Evolutionary conservation across 2,797 vertebrate genomes (phyloP), one percentile per base, ranked within the genome.

Genomic region (Acanthiza pusilla): DNA sequence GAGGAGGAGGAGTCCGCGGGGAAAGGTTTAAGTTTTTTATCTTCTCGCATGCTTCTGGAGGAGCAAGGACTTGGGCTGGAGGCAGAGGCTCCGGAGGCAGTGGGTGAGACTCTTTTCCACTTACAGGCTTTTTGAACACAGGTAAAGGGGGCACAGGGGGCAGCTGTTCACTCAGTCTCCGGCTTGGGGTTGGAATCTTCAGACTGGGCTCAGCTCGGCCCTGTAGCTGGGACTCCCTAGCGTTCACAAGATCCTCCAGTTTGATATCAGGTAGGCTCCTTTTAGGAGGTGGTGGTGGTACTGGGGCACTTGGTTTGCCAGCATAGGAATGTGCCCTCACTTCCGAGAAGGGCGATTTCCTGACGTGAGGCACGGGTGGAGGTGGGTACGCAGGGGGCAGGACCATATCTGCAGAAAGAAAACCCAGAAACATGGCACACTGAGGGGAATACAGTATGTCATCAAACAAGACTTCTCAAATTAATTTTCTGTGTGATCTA

Each of bases 351-450:
- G 91, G 48, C 32, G 81, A 27, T 93, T 97, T 98, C 93, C 96
- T 95, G 78, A 89, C 9, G 0, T 47, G 13, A 85, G 99, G 99
- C 66, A 99, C 97, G 0, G 99, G 99, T 0, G 99, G 99, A 27
- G 99, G 99, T 0, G 99, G 99, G 94, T 99, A 99, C 6, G 98
- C 95, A 7, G 99, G 99, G 4, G 99, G 99, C 16, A 98, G 97
- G 13, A 96, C 98, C 21, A 97, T 73, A 18, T 98, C 98, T 98
- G 38, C 91, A 77, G 40, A 58, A 66, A 88, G 60, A 43, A 78
- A 85, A 84, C 38, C 29, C 48, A 21, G 48, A 60, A 23, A 2
- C 7, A 27, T 36, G 8, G 61, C 16, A 76, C 8, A 10, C 32
- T 30, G 32, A 54, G 48, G 12, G 26, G 23, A 78, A 65, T 5